These are phyloP conservation scores for Leucophenga montana DNA, from an alignment of 2,888 invertebrate species.

Conservation along the genomic window DNA sequence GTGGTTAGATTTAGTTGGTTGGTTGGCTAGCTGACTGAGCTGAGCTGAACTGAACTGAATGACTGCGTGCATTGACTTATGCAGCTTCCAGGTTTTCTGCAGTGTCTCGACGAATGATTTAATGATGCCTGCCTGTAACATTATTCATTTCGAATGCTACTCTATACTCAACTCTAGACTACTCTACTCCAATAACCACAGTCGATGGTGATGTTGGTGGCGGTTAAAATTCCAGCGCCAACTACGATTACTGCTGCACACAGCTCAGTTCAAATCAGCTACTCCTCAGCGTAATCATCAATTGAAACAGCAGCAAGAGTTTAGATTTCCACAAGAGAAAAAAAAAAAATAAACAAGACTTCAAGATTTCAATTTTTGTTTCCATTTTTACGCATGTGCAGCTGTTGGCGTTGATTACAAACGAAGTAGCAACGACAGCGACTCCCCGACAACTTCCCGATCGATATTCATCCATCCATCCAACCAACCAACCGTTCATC, in stretches of 20 bases:
- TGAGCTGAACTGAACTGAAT: background rate
- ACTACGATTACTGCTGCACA: background rate
- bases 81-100: constrained; percentile 34
- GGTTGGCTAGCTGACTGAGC: background rate
- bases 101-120: constrained; percentile 35
- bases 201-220: background rate
- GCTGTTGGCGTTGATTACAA: constrained; percentile 36
- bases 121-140: constrained; percentile 23
- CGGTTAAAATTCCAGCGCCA: constrained; percentile 9
- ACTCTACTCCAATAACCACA: constrained; percentile 15
- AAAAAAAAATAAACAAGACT: too few species aligned
- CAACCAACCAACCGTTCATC: too few species aligned
- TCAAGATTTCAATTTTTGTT: constrained; percentile 38
- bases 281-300: constrained; percentile 38
- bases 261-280: background rate
- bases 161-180: too few species aligned
- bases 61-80: constrained; percentile 17
- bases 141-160: constrained; percentile 21
- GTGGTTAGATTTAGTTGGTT: background rate
- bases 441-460: background rate
- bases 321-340: background rate
- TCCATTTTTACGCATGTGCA: constrained; percentile 45
- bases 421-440: too few species aligned
- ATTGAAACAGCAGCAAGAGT: constrained; percentile 18
- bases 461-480: background rate